Percentiles rank a stretch among this genome's conserved stretches.
These are phyloP conservation scores for Drosophila subobscura DNA, from an alignment of 1,140 invertebrate genomes.

Conservation along the genomic window DNA sequence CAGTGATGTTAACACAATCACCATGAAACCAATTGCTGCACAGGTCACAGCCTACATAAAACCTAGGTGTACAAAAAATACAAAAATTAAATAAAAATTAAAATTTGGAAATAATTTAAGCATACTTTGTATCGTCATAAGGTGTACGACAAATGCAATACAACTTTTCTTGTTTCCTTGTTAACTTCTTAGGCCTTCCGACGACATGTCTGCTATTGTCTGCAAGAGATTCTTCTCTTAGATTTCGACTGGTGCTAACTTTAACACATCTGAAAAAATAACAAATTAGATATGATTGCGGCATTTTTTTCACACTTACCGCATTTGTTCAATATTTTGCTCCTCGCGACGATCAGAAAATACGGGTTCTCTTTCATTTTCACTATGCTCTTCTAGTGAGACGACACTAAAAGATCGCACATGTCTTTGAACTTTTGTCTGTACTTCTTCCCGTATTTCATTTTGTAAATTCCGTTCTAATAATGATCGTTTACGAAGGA, in stretches of 20 bases:
- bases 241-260: constrained; percentile 11
- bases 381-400: constrained; percentile 64
- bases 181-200: constrained; percentile 77
- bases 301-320: constrained; percentile 16
- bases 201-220: constrained; percentile 54
- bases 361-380: constrained; percentile 45
- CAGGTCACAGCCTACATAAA: constrained; percentile 98
- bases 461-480: constrained; percentile 96
- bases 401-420: constrained; percentile 78
- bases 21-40: constrained; percentile 99
- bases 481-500: constrained; percentile 93
- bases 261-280: constrained; percentile 21
- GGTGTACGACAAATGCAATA: constrained; percentile 97
- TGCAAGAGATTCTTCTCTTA: neutral
- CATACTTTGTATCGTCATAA: constrained; percentile 96
- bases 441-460: constrained; percentile 92
- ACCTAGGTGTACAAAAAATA: constrained; percentile 85
- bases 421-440: constrained; percentile 83
- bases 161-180: constrained; percentile 89
- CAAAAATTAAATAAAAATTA: neutral
- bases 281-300: neutral
- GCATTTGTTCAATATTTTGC: constrained; percentile 44
- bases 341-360: constrained; percentile 45
- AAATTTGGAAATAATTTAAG: neutral
- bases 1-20: constrained; percentile 96